Percentiles rank a stretch among this genome's conserved stretches.
Evolutionary conservation across 2,888 invertebrate species (phyloP).

Genomic region (Plebejus argus): DNA sequence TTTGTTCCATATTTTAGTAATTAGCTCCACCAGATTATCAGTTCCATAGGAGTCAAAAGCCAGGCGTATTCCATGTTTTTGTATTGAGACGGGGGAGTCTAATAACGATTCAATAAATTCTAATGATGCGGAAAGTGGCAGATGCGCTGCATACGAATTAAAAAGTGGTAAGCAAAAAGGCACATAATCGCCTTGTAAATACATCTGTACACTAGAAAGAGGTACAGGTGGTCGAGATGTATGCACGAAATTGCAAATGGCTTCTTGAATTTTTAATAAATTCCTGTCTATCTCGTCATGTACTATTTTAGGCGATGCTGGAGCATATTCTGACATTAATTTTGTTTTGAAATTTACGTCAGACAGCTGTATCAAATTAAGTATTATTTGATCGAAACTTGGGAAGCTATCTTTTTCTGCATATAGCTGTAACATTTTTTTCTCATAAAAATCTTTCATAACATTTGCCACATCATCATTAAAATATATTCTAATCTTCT

Average conservation of each 20-base stretch:
- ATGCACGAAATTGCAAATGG: constrained; percentile 53
- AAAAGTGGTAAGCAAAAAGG: constrained; percentile 54
- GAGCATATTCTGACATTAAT: constrained; percentile 52
- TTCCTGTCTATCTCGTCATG: constrained; percentile 46
- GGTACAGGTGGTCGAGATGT: constrained; percentile 57
- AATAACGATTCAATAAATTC: constrained; percentile 52
- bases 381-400: constrained; percentile 44
- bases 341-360: constrained; percentile 46
- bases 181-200: constrained; percentile 58
- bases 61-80: constrained; percentile 58
- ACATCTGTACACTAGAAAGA: constrained; percentile 47
- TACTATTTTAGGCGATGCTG: constrained; percentile 51
- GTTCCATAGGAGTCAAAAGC: constrained; percentile 54
- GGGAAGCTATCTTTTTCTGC: constrained; percentile 25
- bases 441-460: constrained; percentile 48
- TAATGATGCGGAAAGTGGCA: constrained; percentile 49
- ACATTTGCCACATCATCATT: constrained; percentile 51
- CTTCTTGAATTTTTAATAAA: constrained; percentile 49
- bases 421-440: constrained; percentile 40
- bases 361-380: constrained; percentile 53
- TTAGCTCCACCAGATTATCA: constrained; percentile 49
- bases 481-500: constrained; percentile 58
- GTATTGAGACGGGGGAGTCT: constrained; percentile 54
- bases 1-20: constrained; percentile 52
- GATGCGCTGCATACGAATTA: constrained; percentile 48